Evolutionary conservation across 2,888 invertebrate species (phyloP), one percentile per base, ranked within the genome.

Genomic region (Orchesella flavescens): DNA sequence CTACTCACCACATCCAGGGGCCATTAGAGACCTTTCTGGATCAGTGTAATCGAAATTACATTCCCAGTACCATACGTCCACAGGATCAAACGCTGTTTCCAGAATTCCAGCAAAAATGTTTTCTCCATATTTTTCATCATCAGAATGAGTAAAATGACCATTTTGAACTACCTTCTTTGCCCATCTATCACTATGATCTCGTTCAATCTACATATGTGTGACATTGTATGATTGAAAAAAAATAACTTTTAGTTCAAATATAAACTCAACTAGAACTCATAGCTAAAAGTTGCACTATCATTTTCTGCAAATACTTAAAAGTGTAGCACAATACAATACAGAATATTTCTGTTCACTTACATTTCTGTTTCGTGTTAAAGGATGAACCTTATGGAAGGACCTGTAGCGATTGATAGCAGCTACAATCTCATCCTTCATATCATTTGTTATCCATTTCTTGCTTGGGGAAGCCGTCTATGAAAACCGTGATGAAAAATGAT

Each of bases 61-160:
- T 24, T 80, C 80, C 65, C 65, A 80, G 23, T 80, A 80, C 80
- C 80, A 80, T 19, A 80, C 65, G 44, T 80, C 80, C n/a, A 73
- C 80, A 10, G 80, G 80, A 9, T 80, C 73, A 12, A n/a, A 19
- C 3, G 55, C 80, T 23, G n/a, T 24, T 5, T 53, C 65, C 13
- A 80, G 23, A 44, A 65, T 65, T 15, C 80, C 80, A 12, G 63
- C 80, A 57, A 73, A 80, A 57, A 80, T 59, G 61, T 80, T 80
- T 73, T 80, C 80, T 2, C 80, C 80, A 43, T 73, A 80, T 24
- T 73, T 73, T 55, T 80, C 80, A 57, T 80, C 80, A 43, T 73
- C 73, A 15, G 80, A 72, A 80, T 80, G 80, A 21, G 59, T 59
- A 13, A 80, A 80, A 46, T 73, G 59, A 13, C 66, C 80, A 1